Conservation (phyloP, 2,797 vertebrate species). For the Betta splendens region DNA sequence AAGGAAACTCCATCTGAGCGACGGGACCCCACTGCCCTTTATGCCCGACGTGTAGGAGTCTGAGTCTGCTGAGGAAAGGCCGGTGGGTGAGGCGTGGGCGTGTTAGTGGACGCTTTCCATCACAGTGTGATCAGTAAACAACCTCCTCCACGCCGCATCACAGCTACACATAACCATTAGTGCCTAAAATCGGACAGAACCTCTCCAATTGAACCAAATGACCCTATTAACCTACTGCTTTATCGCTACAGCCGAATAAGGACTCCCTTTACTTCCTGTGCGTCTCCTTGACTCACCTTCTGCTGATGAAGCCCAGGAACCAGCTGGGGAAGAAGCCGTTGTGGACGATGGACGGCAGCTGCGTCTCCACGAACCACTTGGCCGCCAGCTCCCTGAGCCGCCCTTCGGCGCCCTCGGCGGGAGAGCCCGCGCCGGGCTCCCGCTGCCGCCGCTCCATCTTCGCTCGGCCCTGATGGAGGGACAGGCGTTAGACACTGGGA, state of each 20-base stretch:
- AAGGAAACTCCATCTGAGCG: conserved; percentile 40
- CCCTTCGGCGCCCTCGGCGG: conserved; percentile 45
- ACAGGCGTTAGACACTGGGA: conserved; percentile 6
- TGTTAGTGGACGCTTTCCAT: conserved; percentile 27
- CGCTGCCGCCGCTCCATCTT: conserved; percentile 75
- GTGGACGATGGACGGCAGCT: conserved; percentile 79
- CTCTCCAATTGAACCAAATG: too few relatives aligned
- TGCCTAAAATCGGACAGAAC: too few relatives aligned
- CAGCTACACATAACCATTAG: background rate
- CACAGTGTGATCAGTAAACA: background rate
- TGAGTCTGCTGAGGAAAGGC: conserved; percentile 11
- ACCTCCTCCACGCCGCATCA: background rate
- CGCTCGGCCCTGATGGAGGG: conserved; percentile 37
- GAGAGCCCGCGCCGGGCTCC: conserved; percentile 14
- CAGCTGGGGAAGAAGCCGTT: conserved; percentile 85
- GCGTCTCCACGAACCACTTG: conserved; percentile 86
- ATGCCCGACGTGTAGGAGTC: conserved; percentile 20
- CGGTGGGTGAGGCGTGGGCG: conserved; percentile 5
- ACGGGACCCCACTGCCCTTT: conserved; percentile 6
- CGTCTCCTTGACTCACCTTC: conserved; percentile 78
- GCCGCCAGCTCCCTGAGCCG: conserved; percentile 78
- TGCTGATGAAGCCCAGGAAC: conserved; percentile 88
- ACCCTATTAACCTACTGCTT: too few relatives aligned
- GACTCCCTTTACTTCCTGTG: too few relatives aligned
- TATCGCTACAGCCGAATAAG: too few relatives aligned